These are phyloP conservation scores for Ophraella communa DNA, from an alignment of 2,888 invertebrate species.

Conservation along the genomic window DNA sequence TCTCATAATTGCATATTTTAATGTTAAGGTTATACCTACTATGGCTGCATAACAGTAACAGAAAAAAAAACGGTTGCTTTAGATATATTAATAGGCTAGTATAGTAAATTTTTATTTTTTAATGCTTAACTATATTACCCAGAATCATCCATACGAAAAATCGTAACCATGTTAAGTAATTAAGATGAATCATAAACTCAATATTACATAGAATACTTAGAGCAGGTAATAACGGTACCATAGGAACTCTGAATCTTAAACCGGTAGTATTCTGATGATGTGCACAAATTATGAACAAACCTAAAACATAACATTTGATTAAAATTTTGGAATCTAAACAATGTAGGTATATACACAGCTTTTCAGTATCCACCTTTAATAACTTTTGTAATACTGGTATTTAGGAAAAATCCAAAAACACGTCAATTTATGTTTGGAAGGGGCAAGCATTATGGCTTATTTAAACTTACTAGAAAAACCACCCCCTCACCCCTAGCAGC, in stretches of 20 bases:
- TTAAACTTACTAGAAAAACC: no score
- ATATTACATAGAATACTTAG: conserved; percentile 82
- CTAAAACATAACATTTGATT: conserved; percentile 55
- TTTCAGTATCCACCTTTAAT: no score
- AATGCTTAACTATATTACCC: conserved; percentile 63
- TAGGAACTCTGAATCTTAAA: conserved; percentile 78
- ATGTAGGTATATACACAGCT: no score
- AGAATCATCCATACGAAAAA: conserved; percentile 87
- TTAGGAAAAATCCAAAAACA: no score
- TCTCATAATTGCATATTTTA: no score
- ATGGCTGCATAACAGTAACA: no score
- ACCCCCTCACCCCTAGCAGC: no score
- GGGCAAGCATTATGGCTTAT: no score
- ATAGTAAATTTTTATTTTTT: neutral
- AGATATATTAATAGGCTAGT: no score
- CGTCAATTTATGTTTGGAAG: no score
- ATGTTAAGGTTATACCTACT: no score
- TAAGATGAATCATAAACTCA: conserved; percentile 82
- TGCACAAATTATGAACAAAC: conserved; percentile 72
- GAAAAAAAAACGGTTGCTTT: neutral
- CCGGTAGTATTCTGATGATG: conserved; percentile 77
- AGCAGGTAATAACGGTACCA: conserved; percentile 81
- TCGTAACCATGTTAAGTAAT: conserved; percentile 81
- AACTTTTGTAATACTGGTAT: no score
- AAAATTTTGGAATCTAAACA: neutral